These are phyloP conservation scores for Hirtodrosophila duncani DNA, from an alignment of 2,888 invertebrate species.

Conservation along the genomic window DNA sequence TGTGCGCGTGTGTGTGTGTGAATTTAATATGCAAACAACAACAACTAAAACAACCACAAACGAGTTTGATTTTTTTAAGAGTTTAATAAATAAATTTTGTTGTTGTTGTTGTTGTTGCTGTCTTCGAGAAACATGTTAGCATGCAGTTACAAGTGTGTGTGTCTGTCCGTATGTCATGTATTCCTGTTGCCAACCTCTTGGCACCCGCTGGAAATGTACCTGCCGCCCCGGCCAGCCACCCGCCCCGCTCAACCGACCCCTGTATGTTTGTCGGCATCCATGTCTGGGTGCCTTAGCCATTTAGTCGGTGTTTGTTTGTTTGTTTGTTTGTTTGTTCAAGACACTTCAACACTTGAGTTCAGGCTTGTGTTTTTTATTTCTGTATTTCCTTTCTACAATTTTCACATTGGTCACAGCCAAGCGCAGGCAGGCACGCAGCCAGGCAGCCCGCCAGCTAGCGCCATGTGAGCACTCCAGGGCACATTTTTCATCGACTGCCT, in stretches of 20 bases:
- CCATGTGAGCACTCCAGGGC: too few relatives aligned
- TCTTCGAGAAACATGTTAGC: constrained; percentile 60
- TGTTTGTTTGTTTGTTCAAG: constrained; percentile 57
- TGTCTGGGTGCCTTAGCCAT: constrained; percentile 22
- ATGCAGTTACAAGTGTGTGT: constrained; percentile 59
- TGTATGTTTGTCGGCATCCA: constrained; percentile 44
- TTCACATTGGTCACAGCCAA: constrained; percentile 28
- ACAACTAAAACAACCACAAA: constrained; percentile 41
- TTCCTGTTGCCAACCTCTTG: background rate
- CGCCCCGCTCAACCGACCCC: constrained; percentile 18
- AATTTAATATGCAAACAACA: constrained; percentile 44
- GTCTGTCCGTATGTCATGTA: constrained; percentile 6
- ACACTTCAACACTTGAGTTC: constrained; percentile 58
- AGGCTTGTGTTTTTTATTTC: constrained; percentile 32
- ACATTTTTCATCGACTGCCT: too few relatives aligned
- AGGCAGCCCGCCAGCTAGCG: too few relatives aligned
- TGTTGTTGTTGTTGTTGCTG: constrained; percentile 10
- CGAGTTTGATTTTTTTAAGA: constrained; percentile 47
- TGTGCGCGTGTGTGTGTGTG: constrained; percentile 16
- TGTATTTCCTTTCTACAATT: constrained; percentile 54
- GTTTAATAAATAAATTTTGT: constrained; percentile 54
- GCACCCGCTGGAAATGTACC: too few relatives aligned
- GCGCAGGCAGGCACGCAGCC: too few relatives aligned
- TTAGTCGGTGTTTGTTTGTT: constrained; percentile 25
- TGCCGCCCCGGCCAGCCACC: constrained; percentile 1